phyloP scores from a whole-genome alignment of 2,888 invertebrate species.

The Eupithecia subfuscata region DNA sequence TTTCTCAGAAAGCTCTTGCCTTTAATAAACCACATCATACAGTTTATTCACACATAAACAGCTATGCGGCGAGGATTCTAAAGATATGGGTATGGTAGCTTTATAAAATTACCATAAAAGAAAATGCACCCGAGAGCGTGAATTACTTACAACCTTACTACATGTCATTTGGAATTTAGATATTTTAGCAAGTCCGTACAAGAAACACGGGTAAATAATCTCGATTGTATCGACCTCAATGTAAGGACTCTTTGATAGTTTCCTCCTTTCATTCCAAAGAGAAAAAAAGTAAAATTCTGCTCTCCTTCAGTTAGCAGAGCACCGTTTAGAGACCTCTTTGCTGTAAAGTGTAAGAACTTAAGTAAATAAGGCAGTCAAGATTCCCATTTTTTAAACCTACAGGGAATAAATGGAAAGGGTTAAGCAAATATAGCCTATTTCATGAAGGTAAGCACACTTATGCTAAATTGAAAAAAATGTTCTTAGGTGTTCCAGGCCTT shows the following conservation, averaged over 20 bases:
- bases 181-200: neutral
- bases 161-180: neutral
- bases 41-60: conserved; percentile 20
- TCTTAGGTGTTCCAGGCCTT: neutral
- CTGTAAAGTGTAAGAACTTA: conserved; percentile 33
- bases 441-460: conserved; percentile 2
- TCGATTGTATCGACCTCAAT: neutral
- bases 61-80: conserved; percentile 3
- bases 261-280: conserved; percentile 35
- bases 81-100: neutral
- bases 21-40: conserved; percentile 23
- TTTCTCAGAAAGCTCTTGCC: conserved; percentile 5
- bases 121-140: neutral
- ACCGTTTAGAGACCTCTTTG: conserved; percentile 35
- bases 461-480: conserved; percentile 6
- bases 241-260: neutral
- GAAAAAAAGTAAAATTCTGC: conserved; percentile 28
- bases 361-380: conserved; percentile 23
- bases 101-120: conserved; percentile 1
- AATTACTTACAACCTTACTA: neutral
- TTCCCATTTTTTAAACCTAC: conserved; percentile 21
- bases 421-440: conserved; percentile 6
- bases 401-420: conserved; percentile 14
- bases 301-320: conserved; percentile 23
- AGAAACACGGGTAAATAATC: neutral